Evolutionary conservation across 1,140 invertebrate species (phyloP).

Genomic region (Mactra quadrangularis): DNA sequence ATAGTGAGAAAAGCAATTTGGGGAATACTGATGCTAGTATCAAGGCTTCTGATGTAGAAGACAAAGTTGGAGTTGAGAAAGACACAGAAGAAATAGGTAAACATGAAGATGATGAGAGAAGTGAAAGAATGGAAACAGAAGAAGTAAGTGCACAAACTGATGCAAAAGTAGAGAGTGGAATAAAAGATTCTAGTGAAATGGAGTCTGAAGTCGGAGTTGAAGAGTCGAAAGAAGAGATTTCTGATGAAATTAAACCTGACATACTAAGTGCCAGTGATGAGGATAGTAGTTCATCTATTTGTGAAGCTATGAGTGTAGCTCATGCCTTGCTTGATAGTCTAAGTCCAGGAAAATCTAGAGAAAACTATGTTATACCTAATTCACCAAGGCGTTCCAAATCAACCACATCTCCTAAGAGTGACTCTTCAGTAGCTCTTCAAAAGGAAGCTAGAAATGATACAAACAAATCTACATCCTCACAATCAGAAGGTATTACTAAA

Average conservation of each 20-base stretch:
- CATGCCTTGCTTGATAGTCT: slow-evolving; percentile 46
- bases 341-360: slow-evolving; percentile 28
- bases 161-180: no score
- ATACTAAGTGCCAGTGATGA: not conserved
- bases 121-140: slow-evolving; percentile 1
- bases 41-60: no score
- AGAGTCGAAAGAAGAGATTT: no score
- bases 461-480: not conserved
- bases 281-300: slow-evolving; percentile 10
- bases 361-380: not conserved
- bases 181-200: no score
- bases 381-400: not conserved
- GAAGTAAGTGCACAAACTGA: not conserved
- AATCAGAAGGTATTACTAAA: not conserved
- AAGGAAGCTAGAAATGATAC: no score
- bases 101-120: no score
- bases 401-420: not conserved
- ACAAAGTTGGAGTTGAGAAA: not conserved
- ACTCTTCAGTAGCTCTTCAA: not conserved
- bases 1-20: no score
- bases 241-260: no score
- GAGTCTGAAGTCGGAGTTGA: no score
- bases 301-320: slow-evolving; percentile 34
- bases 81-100: no score
- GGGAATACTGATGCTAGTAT: no score